Conservation (phyloP, 2,888 invertebrate genomes). For the Acleris literana region DNA sequence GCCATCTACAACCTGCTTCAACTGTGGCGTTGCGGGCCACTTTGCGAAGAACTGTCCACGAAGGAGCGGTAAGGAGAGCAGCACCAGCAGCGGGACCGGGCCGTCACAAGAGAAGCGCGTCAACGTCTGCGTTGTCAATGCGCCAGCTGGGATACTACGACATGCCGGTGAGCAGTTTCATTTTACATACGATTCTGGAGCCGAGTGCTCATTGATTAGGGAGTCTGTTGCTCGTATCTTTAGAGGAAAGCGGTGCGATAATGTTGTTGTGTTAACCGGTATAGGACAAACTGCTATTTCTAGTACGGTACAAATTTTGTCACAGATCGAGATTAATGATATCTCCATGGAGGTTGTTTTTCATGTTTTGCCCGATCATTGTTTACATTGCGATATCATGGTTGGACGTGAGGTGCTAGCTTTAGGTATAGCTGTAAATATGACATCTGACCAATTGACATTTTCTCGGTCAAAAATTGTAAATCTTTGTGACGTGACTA, state of each 20-base stretch:
- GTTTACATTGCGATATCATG: conserved; percentile 2
- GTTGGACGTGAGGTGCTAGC: background rate
- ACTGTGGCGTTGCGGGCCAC: too few species aligned
- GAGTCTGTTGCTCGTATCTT: conserved; percentile 18
- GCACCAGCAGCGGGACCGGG: background rate
- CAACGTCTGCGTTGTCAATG: conserved; percentile 9
- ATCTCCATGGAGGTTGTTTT: background rate
- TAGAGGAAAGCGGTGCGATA: conserved; percentile 11
- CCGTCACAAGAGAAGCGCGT: background rate
- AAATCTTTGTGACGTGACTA: too few species aligned
- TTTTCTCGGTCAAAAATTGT: too few species aligned
- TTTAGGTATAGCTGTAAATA: too few species aligned
- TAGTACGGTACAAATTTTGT: conserved; percentile 4
- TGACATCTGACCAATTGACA: too few species aligned
- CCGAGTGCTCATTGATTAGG: conserved; percentile 3
- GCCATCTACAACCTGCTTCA: too few species aligned
- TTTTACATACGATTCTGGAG: conserved; percentile 3
- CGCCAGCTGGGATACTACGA: conserved; percentile 4
- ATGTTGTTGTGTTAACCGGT: conserved; percentile 13
- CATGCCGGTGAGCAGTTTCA: conserved; percentile 8
- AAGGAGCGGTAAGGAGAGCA: background rate
- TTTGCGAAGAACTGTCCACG: too few species aligned
- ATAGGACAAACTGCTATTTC: conserved; percentile 17
- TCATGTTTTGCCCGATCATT: conserved; percentile 4
- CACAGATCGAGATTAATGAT: background rate